Conservation (phyloP, 2,797 vertebrate genomes). For the Ataeniobius toweri region DNA sequence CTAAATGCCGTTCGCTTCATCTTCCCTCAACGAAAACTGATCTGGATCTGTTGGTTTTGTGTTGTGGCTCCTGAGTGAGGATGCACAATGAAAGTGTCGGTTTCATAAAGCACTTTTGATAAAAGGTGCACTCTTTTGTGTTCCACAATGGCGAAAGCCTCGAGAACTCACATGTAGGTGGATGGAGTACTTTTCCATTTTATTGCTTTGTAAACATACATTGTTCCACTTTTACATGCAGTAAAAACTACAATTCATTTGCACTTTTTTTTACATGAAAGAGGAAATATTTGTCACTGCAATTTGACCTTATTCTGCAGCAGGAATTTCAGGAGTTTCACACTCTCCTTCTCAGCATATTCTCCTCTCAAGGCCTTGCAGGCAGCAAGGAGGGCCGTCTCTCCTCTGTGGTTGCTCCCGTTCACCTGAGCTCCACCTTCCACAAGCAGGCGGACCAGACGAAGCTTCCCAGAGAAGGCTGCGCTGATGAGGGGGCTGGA, state of each 20-base stretch:
- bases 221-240: background rate
- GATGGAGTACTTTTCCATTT: constrained; percentile 2
- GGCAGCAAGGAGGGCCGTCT: constrained; percentile 76
- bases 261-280: background rate
- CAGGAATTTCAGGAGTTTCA: constrained; percentile 72
- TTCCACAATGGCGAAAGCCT: background rate
- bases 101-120: background rate
- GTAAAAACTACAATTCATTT: background rate
- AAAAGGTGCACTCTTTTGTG: background rate
- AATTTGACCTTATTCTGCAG: constrained; percentile 66
- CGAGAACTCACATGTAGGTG: background rate
- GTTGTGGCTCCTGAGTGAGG: background rate
- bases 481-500: constrained; percentile 75
- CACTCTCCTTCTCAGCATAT: constrained; percentile 32
- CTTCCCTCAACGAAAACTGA: background rate
- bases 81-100: constrained; percentile 1
- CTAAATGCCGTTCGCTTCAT: background rate
- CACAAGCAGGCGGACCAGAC: constrained; percentile 76
- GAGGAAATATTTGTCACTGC: background rate
- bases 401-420: constrained; percentile 69
- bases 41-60: background rate
- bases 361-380: constrained; percentile 69
- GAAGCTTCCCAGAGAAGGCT: constrained; percentile 70
- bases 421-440: constrained; percentile 81
- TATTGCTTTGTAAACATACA: constrained; percentile 37